Percentiles rank a stretch among this genome's conserved stretches.
Conservation (phyloP, 2,888 invertebrate species). For the Phymatocera aterrima region DNA sequence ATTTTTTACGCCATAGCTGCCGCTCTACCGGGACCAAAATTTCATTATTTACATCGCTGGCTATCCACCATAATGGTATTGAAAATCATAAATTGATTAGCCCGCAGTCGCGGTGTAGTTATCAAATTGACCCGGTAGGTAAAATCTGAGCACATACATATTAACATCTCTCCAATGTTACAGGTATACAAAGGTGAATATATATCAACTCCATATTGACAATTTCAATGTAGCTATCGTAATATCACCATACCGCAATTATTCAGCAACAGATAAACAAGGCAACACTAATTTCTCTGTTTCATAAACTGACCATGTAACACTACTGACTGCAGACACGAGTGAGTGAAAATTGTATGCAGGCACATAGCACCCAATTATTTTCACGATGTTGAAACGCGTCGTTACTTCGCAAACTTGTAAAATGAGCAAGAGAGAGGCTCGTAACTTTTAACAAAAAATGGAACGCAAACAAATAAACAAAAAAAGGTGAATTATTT, state of each 20-base stretch:
- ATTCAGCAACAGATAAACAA: too few relatives aligned
- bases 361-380: neutral
- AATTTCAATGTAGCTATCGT: too few relatives aligned
- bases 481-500: slow-evolving; percentile 35
- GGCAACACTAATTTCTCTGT: too few relatives aligned
- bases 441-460: slow-evolving; percentile 24
- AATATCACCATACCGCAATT: too few relatives aligned
- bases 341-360: neutral
- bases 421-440: neutral
- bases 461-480: too few relatives aligned
- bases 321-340: too few relatives aligned
- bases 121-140: neutral
- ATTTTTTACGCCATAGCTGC: neutral
- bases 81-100: slow-evolving; percentile 7
- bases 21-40: neutral
- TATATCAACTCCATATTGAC: too few relatives aligned
- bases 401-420: slow-evolving; percentile 6
- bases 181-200: too few relatives aligned
- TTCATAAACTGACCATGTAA: too few relatives aligned
- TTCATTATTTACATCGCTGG: neutral
- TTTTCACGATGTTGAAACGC: neutral
- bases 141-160: neutral
- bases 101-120: neutral
- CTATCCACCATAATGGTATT: neutral
- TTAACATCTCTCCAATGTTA: neutral